Evolutionary conservation across 2,888 invertebrate species (phyloP), one percentile per base, ranked within the genome.

Genomic region (Lycia hirtaria): DNA sequence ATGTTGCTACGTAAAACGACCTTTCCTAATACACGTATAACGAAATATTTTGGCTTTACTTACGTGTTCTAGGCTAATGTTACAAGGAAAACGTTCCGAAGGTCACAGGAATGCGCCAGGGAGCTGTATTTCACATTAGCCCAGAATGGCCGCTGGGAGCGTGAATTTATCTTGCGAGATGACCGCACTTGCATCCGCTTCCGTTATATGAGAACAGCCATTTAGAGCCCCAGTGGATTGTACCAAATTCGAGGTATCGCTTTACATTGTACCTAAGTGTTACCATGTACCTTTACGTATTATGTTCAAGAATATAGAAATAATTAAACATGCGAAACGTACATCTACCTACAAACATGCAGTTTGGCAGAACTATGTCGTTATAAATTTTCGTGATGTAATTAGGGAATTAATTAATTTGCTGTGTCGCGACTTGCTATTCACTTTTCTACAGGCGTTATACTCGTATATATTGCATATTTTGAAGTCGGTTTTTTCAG

Each of bases 61-160:
- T 5, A 15, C 2, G 2, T 20, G 3, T 7, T 1, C 22, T 12
- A 38, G n/a, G 20, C 22, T 22, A 22, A 22, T 4, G 12, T 22
- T 12, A 12, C 12, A 7, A 20, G 40, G 49, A 57, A 57, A 62
- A 60, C 37, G 35, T 52, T 52, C 59, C 55, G 40, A 50, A 55
- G 38, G 52, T 38, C 44, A 57, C 49, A 57, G 56, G 48, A 55
- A 61, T 52, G 56, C 49, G 40, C 22, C 53, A 26, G 41, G 37
- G 49, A 58, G 26, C 47, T 22, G 35, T 57, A 65, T 55, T 52
- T 56, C 58, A 56, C 45, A 60, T 56, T 56, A 53, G 30, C 30
- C 9, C 47, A 26, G 22, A 40, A 24, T 26, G 45, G 15, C 47
- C 49, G 30, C 12, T 15, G 44, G 37, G 32, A 44, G 28, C 22